phyloP scores from a whole-genome alignment of 2,888 invertebrate species.

The Odontomyia ornata region DNA sequence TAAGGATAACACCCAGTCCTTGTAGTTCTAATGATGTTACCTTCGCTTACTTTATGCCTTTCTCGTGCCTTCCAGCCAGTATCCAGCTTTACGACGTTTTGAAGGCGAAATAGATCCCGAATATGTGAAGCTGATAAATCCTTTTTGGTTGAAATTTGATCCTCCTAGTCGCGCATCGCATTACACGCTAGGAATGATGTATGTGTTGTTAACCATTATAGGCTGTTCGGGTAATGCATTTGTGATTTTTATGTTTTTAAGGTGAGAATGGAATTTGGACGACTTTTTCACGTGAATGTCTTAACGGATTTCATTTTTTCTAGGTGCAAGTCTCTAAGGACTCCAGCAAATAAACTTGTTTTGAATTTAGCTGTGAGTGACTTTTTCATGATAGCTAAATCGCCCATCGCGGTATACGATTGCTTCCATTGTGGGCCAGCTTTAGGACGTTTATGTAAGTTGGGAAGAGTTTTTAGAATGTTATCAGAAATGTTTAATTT shows the following conservation, averaged over 20 bases:
- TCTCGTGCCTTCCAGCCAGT: conserved; percentile 40
- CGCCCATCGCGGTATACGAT: conserved; percentile 79
- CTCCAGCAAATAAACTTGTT: conserved; percentile 78
- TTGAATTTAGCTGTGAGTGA: conserved; percentile 81
- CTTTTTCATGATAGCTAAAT: conserved; percentile 75
- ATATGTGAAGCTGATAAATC: conserved; percentile 67
- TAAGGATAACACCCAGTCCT: neutral
- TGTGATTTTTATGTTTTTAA: conserved; percentile 77
- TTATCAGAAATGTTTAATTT: neutral
- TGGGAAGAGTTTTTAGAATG: conserved; percentile 18
- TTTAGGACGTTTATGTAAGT: conserved; percentile 74
- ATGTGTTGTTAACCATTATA: conserved; percentile 70
- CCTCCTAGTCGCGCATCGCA: conserved; percentile 70
- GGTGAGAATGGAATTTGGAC: too few species aligned
- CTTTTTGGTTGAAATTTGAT: conserved; percentile 76
- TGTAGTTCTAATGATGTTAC: neutral
- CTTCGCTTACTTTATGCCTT: neutral
- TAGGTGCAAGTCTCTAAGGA: conserved; percentile 76
- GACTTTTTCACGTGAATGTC: too few species aligned
- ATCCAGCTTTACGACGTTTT: conserved; percentile 53
- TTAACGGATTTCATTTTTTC: neutral
- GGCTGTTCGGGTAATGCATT: conserved; percentile 77
- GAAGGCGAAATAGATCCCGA: conserved; percentile 58
- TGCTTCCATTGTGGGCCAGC: conserved; percentile 77
- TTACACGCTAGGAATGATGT: conserved; percentile 70